Percentiles rank a stretch among this genome's conserved stretches.
Conservation (phyloP, 2,888 invertebrate species). For the Trichacis sp. region DNA sequence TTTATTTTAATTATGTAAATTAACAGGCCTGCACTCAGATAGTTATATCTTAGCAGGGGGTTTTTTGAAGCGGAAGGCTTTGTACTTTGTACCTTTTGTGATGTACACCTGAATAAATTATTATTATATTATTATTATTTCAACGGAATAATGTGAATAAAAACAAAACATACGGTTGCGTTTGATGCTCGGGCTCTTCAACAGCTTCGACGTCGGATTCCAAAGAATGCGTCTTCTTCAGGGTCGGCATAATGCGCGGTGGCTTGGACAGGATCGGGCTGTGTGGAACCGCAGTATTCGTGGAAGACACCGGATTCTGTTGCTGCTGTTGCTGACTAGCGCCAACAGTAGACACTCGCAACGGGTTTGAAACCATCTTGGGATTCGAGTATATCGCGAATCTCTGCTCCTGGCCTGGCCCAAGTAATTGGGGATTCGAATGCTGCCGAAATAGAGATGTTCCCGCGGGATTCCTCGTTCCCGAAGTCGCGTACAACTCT, state of each 20-base stretch:
- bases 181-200: slow-evolving; percentile 14
- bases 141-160: no score
- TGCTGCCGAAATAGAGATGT: slow-evolving; percentile 55
- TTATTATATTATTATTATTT: no score
- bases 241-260: slow-evolving; percentile 58
- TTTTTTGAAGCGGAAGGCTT: no score
- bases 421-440: slow-evolving; percentile 59
- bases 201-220: slow-evolving; percentile 44
- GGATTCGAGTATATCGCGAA: slow-evolving; percentile 18
- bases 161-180: not conserved
- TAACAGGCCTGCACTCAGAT: no score
- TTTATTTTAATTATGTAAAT: no score
- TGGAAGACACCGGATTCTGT: slow-evolving; percentile 56
- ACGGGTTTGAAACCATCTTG: slow-evolving; percentile 21
- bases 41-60: no score
- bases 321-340: no score
- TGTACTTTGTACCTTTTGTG: no score
- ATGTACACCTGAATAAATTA: no score
- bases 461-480: slow-evolving; percentile 5
- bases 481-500: slow-evolving; percentile 15
- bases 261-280: slow-evolving; percentile 57
- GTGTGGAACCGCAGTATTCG: slow-evolving; percentile 44
- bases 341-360: slow-evolving; percentile 22
- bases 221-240: slow-evolving; percentile 53
- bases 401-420: slow-evolving; percentile 37